Conservation (phyloP, 2,113 vertebrate genomes). For the Xenopus borealis region DNA sequence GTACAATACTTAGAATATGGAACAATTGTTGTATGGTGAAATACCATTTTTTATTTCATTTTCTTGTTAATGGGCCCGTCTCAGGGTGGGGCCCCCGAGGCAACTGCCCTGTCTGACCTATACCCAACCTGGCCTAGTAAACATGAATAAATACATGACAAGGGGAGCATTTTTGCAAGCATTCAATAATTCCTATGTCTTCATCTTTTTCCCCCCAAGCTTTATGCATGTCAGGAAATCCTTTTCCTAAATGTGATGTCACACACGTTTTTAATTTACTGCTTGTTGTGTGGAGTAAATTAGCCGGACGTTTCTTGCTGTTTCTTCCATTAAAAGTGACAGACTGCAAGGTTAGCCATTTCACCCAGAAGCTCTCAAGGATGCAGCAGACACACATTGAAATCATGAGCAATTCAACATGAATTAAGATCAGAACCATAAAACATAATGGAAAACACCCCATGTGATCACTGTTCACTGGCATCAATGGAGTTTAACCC, state of each 20-base stretch:
- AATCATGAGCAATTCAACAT: conserved; percentile 55
- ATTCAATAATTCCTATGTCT: conserved; percentile 37
- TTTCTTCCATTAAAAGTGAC: conserved; percentile 52
- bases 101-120: too few relatives aligned
- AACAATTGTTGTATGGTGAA: neutral
- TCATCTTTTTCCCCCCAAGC: neutral
- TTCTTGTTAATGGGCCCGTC: too few relatives aligned
- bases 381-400: conserved; percentile 51
- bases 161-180: conserved; percentile 50
- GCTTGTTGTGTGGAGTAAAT: conserved; percentile 52
- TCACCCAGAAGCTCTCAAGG: conserved; percentile 55
- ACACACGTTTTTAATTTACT: conserved; percentile 59
- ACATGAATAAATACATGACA: conserved; percentile 6
- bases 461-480: conserved; percentile 45
- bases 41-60: too few relatives aligned
- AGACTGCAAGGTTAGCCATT: conserved; percentile 57
- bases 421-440: conserved; percentile 56
- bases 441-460: conserved; percentile 54
- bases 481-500: neutral
- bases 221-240: conserved; percentile 51
- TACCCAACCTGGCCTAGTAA: neutral
- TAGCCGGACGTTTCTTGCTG: conserved; percentile 50
- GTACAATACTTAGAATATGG: neutral
- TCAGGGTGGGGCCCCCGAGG: neutral
- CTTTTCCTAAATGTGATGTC: conserved; percentile 55